Evolutionary conservation across 2,797 vertebrate species (phyloP).

Genomic region (Neomorphus geoffroyi): DNA sequence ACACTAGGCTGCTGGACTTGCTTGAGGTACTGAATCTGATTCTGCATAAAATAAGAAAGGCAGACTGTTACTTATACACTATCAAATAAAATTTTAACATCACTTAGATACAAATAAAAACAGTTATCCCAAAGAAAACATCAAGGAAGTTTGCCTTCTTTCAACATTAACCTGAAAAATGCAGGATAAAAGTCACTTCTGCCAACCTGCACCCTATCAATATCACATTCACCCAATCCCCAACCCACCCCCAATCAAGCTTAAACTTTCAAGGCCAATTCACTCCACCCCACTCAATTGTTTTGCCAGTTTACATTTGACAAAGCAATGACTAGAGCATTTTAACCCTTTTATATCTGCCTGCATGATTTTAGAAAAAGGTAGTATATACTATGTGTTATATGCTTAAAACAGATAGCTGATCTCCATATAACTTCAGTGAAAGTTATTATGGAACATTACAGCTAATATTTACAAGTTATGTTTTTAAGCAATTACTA

Average conservation of each 20-base stretch:
- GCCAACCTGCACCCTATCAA: neutral
- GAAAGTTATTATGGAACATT: neutral
- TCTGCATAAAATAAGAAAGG: slow-evolving; percentile 82
- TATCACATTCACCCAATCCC: neutral
- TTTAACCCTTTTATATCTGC: neutral
- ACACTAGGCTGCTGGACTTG: slow-evolving; percentile 99
- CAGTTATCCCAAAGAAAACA: neutral
- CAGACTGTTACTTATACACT: slow-evolving; percentile 55
- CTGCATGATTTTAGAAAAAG: neutral
- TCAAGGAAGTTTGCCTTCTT: neutral
- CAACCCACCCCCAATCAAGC: neutral
- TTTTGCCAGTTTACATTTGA: neutral
- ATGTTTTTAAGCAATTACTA: neutral
- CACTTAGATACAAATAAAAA: neutral
- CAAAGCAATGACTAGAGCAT: neutral
- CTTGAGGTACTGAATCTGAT: slow-evolving; percentile 99
- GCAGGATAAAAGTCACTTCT: neutral
- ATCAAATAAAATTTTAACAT: neutral
- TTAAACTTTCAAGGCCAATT: neutral
- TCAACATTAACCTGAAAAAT: neutral
- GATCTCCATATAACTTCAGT: neutral
- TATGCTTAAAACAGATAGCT: neutral
- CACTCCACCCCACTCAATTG: rapidly evolving
- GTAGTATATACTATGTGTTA: neutral
- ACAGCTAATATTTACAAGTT: neutral